Evolutionary conservation across 92 coral and sea anemone genomes (phyloP), one percentile per base, ranked within the genome.

Genomic region (Chrysogorgia sp.): DNA sequence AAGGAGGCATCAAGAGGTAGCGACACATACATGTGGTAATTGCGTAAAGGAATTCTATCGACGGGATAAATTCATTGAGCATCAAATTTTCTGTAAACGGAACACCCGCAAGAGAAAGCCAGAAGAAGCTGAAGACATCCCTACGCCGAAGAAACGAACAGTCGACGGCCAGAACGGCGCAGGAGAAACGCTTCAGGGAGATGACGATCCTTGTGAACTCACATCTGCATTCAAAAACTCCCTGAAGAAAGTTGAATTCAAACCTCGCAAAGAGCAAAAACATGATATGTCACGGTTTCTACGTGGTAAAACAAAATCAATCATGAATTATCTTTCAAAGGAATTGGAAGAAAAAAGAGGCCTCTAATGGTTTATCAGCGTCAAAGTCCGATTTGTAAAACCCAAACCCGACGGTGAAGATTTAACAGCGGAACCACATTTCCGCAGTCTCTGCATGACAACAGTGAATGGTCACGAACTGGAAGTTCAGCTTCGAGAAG

Each of bases 341-440:
- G 85, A 82, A 35, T 31, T 71, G n/a, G 34, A 31, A 15, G 15
- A 67, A 26, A 67, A 37, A 26, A 67, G 28, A 10, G 87, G 82
- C 17, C 13, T 76, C 7, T 75, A 83, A 55, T 83, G 75, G 76
- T 83, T 10, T 62, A 22, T 83, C 9, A 33, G 68, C 43, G 55
- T 43, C 24, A 66, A 83, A 76, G 82, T 63, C 10, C 68, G 69
- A 43, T 66, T 83, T 45, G 77, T 83, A 24, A 83, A 83, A 55
- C 80, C 40, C 10, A 65, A 23, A 30, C 82, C 82, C 3, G 83
- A 75, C 4, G 78, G 84, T 4, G 82, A 60, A 32, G 85, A 83
- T 32, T 23, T 61, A 23, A 19, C 48, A 10, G 31, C 77, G 1
- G 77, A 63, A 40, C 82, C 91, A 10, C 85, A 79, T 52, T 83